Percentiles rank a stretch among this genome's conserved stretches.
phyloP scores from a whole-genome alignment of 2,113 vertebrate genomes.

The Tachysurus vachellii region DNA sequence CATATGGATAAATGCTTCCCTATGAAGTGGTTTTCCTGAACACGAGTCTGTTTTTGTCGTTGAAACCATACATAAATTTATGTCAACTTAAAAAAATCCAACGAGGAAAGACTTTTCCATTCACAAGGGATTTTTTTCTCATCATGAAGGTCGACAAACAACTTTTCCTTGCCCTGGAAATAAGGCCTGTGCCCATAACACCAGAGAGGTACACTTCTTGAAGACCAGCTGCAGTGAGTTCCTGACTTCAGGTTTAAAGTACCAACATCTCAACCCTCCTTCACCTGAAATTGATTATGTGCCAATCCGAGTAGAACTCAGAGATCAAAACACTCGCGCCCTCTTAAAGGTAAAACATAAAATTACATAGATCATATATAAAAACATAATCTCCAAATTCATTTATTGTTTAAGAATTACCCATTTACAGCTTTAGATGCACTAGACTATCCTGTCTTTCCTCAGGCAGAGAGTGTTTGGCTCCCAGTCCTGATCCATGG shows the following conservation, averaged over 20 bases:
- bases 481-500: conserved; percentile 67
- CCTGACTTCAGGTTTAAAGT: conserved; percentile 67
- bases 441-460: conserved; percentile 3
- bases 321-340: conserved; percentile 60
- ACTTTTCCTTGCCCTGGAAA: conserved; percentile 64
- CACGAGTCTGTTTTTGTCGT: not conserved
- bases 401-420: not conserved
- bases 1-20: not conserved
- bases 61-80: not conserved
- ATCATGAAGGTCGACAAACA: conserved; percentile 62
- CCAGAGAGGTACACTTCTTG: conserved; percentile 62
- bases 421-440: not conserved
- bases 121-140: not conserved
- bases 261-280: conserved; percentile 70
- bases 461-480: conserved; percentile 73
- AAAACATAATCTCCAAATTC: not conserved
- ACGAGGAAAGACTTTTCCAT: not conserved
- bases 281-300: conserved; percentile 72
- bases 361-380: not conserved
- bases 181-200: conserved; percentile 61
- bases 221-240: conserved; percentile 73
- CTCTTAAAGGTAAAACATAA: conserved; percentile 63
- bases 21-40: not conserved
- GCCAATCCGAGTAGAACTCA: conserved; percentile 70
- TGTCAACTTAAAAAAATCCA: not conserved